Evolutionary conservation across 1,140 invertebrate species (phyloP), one percentile per base, ranked within the genome.

Genomic region (Chymomyza costata): DNA sequence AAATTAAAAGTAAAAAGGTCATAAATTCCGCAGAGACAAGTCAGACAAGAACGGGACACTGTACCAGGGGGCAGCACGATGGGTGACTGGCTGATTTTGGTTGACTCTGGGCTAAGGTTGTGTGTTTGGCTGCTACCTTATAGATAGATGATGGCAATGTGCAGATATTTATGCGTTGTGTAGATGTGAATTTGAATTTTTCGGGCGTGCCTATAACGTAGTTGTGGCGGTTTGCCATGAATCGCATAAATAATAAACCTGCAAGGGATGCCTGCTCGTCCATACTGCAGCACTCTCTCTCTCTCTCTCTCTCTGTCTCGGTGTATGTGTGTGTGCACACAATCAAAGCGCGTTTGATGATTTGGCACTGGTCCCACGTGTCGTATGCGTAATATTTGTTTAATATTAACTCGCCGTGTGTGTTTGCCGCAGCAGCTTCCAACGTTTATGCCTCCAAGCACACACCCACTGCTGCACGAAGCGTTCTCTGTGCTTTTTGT

Each of bases 161-260:
- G 17, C 35, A 41, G 13, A 39, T n/a, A 10, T 16, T 11, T 10
- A 38, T 25, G 21, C 21, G 3, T 3, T 8, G 8, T 25, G 21
- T 25, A 8, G 49, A 19, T 47, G 41, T 28, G 35, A 53, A 63
- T 61, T 49, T 63, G 59, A 62, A 68, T 68, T 60, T n/a, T 43
- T 54, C 32, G 14, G 17, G 34, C n/a, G 35, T 25, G 21, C 21
- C 8, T 25, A 25, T 3, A 25, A 8, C n/a, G 3, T 25, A 8
- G 21, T 25, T 25, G 21, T 3, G 21, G 21, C 21, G 8, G 21
- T 28, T 31, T 34, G 48, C 65, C 65, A 63, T 68, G 65, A 68
- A 68, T 63, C 65, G 65, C 65, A 68, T 68, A 63, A 68, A 68
- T 68, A 68, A 68, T 68, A 68, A 68, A 69, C 47, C 54, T 50